These are phyloP conservation scores for Panurus biarmicus DNA, from an alignment of 2,113 vertebrate species.

Conservation along the genomic window DNA sequence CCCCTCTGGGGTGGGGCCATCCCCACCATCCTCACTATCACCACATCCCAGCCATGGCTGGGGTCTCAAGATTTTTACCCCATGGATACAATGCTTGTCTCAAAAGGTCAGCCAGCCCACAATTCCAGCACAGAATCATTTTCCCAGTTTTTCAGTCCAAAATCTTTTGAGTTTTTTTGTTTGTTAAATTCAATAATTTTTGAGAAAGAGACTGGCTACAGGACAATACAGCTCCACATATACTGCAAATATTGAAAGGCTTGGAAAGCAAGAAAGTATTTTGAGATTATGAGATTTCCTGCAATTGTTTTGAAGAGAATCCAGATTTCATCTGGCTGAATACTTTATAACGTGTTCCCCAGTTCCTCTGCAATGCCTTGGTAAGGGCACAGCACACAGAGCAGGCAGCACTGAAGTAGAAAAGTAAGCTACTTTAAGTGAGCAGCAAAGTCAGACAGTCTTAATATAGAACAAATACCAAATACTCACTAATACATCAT, in stretches of 20 bases:
- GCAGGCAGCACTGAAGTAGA: not conserved
- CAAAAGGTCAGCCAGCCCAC: not conserved
- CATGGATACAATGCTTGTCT: not conserved
- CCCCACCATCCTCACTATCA: rapidly evolving
- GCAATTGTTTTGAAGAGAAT: constrained; percentile 45
- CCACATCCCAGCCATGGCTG: not conserved
- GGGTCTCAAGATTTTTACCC: not conserved
- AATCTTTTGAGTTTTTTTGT: not conserved
- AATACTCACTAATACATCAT: not conserved
- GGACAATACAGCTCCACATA: rapidly evolving
- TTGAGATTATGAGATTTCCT: not conserved
- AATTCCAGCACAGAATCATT: not conserved
- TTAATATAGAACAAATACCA: not conserved
- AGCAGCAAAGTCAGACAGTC: not conserved
- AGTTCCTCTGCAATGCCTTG: constrained; percentile 42
- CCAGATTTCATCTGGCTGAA: constrained; percentile 40
- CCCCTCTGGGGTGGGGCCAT: too few species aligned
- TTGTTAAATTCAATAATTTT: not conserved
- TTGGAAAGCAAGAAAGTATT: not conserved
- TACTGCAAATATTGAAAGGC: not conserved
- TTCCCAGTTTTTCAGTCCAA: not conserved
- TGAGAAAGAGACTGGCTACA: not conserved
- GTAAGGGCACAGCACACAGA: constrained; percentile 1
- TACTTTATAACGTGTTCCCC: constrained; percentile 41
- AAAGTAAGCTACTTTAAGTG: too few species aligned